These are phyloP conservation scores for Numenius arquata DNA, from an alignment of 2,113 vertebrate species.

Conservation along the genomic window DNA sequence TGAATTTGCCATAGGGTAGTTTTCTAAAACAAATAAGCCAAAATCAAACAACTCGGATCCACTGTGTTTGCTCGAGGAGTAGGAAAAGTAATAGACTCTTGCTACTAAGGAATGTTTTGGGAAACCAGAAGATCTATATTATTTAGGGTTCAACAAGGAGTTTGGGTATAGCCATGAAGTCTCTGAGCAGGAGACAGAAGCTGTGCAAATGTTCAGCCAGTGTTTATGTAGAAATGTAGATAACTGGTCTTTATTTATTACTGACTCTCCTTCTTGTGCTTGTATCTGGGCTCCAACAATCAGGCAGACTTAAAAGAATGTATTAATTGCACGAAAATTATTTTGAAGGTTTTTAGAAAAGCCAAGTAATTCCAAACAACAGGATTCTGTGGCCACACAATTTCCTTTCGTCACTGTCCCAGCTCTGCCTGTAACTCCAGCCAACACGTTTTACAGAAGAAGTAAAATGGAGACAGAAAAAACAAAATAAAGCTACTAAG, in stretches of 20 bases:
- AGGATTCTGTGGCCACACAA: background rate
- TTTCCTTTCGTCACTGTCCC: background rate
- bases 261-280: background rate
- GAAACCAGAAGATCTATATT: background rate
- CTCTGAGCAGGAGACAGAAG: background rate
- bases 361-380: background rate
- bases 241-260: conserved; percentile 8
- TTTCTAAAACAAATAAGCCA: background rate
- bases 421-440: background rate
- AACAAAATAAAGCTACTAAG: background rate
- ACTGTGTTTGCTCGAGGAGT: background rate
- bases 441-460: background rate
- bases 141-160: background rate
- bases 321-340: background rate
- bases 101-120: background rate
- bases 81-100: background rate
- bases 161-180: background rate
- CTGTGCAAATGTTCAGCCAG: background rate
- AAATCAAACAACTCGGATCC: background rate
- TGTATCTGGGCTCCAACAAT: background rate
- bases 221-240: background rate
- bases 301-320: background rate
- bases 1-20: background rate
- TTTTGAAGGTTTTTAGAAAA: background rate
- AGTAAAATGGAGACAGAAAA: background rate